Evolutionary conservation across 2,113 vertebrate genomes (phyloP).

Genomic region (Scartelaos histophorus): DNA sequence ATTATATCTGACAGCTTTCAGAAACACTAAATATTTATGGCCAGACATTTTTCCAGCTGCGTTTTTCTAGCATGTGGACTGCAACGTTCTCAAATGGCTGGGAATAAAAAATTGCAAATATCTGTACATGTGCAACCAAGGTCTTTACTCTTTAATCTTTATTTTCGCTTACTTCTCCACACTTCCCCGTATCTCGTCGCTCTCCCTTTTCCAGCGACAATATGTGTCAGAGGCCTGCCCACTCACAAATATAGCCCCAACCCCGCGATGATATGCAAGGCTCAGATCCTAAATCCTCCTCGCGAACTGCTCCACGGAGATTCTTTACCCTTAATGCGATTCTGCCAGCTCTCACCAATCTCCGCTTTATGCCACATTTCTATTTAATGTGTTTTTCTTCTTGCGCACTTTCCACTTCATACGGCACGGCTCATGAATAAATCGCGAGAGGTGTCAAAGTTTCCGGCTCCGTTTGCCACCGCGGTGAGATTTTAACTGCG

Average conservation of each 20-base stretch:
- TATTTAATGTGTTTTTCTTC: conserved; percentile 36
- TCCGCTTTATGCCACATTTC: conserved; percentile 35
- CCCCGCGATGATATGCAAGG: conserved; percentile 42
- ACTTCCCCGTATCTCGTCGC: neutral
- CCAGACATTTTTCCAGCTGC: neutral
- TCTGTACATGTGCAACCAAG: neutral
- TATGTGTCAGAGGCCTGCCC: conserved; percentile 28
- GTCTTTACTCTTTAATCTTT: neutral
- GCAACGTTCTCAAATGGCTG: neutral
- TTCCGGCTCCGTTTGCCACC: conserved; percentile 9
- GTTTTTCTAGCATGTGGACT: neutral
- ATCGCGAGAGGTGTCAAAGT: conserved; percentile 6
- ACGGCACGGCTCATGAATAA: conserved; percentile 23
- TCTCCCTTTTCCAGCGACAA: conserved; percentile 15
- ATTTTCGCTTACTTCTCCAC: neutral
- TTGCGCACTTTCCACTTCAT: conserved; percentile 12
- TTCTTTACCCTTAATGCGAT: conserved; percentile 41
- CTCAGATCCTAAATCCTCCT: conserved; percentile 33
- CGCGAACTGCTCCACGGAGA: conserved; percentile 23
- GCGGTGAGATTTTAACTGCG: conserved; percentile 10
- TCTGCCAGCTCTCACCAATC: conserved; percentile 27
- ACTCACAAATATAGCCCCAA: conserved; percentile 25
- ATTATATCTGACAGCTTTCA: neutral
- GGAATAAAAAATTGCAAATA: neutral
- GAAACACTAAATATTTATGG: neutral